Evolutionary conservation across 2,888 invertebrate genomes (phyloP), one percentile per base, ranked within the genome.

Genomic region (Sclerodermus sp.): DNA sequence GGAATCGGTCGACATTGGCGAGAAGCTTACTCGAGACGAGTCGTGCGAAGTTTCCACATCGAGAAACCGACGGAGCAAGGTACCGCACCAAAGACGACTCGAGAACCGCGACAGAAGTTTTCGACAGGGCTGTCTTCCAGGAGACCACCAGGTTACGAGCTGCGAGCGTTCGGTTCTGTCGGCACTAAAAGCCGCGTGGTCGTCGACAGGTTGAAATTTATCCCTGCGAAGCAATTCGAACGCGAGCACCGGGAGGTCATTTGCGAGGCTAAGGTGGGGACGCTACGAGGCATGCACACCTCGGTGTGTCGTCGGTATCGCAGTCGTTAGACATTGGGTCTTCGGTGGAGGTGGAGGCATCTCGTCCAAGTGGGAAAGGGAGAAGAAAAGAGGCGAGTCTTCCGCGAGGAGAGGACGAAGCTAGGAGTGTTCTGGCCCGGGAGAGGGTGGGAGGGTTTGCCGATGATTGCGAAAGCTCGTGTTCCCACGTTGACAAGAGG

Each of bases 181-280:
- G 63, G 49, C 49, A 71, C 74, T 76, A 76, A 73, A 72, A 73
- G 73, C 70, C 68, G 64, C 67, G 69, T 67, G 63, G 64, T 32
- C 51, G 64, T 61, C 64, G 60, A 67, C 57, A 70, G 71, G 72
- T 75, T 74, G 68, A 74, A 73, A 75, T 77, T 76, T 77, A 77
- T 77, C 71, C 76, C 67, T 71, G 66, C 70, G 66, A 67, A 54
- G 62, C 58, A 67, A 67, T 72, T 74, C 69, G 71, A 72, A 73
- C 52, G 48, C 58, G 67, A 70, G 70, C 70, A 73, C 59, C 40
- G 62, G 71, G 76, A 77, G 77, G 77, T 77, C 77, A 77, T 74
- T 72, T 64, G 58, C 58, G 46, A 59, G n/a, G 1, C 17, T 46
- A 41, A 55, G 49, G 67, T 62, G 64, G 72, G 68, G 72, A 56